Conservation (phyloP, 2,888 invertebrate genomes). For the Palloptera scutellata region DNA sequence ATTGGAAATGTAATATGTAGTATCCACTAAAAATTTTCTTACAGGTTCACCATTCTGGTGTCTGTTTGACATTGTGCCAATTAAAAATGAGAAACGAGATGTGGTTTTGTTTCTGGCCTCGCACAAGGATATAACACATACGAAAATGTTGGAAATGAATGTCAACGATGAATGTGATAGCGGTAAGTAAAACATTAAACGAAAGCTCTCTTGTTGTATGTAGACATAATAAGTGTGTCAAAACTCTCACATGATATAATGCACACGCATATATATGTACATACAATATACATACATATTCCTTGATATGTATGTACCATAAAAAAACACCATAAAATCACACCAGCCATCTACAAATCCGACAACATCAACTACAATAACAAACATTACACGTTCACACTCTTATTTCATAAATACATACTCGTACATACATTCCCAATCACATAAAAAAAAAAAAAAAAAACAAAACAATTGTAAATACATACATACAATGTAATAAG, state of each 20-base stretch:
- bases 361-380: too few species aligned
- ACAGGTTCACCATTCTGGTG: slow-evolving; percentile 94
- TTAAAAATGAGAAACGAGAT: slow-evolving; percentile 97
- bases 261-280: not conserved
- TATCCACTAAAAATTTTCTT: slow-evolving; percentile 42
- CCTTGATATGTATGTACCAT: not conserved
- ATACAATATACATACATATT: not conserved
- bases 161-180: slow-evolving; percentile 86
- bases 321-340: not conserved
- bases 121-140: slow-evolving; percentile 94
- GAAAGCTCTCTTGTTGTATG: not conserved
- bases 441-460: too few species aligned
- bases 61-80: slow-evolving; percentile 95
- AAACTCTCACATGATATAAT: too few species aligned
- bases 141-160: slow-evolving; percentile 87
- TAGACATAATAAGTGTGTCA: not conserved
- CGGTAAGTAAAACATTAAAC: slow-evolving; percentile 71
- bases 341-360: not conserved
- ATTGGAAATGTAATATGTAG: too few species aligned
- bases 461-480: too few species aligned
- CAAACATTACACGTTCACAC: too few species aligned
- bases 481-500: too few species aligned
- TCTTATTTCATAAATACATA: too few species aligned
- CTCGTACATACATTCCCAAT: too few species aligned
- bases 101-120: slow-evolving; percentile 95